Evolutionary conservation across 2,888 invertebrate genomes (phyloP), one percentile per base, ranked within the genome.

Genomic region (Andricus quercusramuli): DNA sequence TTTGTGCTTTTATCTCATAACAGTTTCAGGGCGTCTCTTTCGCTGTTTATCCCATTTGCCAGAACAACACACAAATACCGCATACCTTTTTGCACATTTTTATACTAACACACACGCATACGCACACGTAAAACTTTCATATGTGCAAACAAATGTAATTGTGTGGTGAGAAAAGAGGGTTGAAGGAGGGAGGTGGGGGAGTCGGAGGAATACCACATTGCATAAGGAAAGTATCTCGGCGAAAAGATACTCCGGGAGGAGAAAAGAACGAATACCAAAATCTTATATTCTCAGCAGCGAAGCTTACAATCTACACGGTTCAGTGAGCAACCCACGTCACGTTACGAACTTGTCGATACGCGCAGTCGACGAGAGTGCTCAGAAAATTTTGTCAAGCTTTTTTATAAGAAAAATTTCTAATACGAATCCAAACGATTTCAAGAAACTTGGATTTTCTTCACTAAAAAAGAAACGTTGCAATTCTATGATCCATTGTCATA

Each of bases 1-100:
- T 70, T 51, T 17, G 51, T 51, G 70, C 70, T 70, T 70, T 70
- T 74, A 56, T 29, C 25, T 25, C 25, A 47, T 51, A 51, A 70
- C 20, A 44, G 37, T 70, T 51, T 56, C 29, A 70, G 91, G 91
- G 92, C 92, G 91, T 82, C 84, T 88, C 88, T 89, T 90, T 89
- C 91, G 25, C 15, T 78, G 44, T 66, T 20, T 47, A 29, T 66
- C n/a, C 32, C 29, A n/a, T 74, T 74, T n/a, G n/a, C 56, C 51
- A 56, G 51, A n/a, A 32, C 8, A 37, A 67, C 37, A 47, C 70
- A 47, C 70, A 51, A 44, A 44, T 29, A 29, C 25, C 25, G 70
- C 51, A 70, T 70, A 70, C 20, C 29, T 66, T n/a, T 13, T 67
- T 32, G 25, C 85, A 82, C 77, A 79, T 79, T 81, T 82, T 80